Conservation (phyloP, 2,888 invertebrate genomes). For the Drosophila fungiperda region DNA sequence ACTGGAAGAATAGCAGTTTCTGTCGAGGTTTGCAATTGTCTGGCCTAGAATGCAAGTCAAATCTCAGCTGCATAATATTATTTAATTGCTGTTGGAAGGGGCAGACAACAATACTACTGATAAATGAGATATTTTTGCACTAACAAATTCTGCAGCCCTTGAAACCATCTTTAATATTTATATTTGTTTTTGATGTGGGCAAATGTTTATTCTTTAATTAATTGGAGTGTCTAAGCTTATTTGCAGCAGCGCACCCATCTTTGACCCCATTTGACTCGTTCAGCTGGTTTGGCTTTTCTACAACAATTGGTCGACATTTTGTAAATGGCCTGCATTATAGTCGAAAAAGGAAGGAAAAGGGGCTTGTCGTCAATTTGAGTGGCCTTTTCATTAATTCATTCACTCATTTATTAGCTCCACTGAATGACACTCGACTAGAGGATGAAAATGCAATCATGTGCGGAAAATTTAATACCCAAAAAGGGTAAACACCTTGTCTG, state of each 20-base stretch:
- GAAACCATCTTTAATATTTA: neutral
- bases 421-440: slow-evolving; percentile 18
- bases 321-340: slow-evolving; percentile 60
- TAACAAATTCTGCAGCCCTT: neutral
- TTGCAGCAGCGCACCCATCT: neutral
- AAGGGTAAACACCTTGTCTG: neutral
- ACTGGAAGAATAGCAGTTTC: neutral
- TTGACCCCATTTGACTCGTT: neutral
- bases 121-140: neutral
- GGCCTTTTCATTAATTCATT: slow-evolving; percentile 10
- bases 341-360: slow-evolving; percentile 6
- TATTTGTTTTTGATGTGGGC: neutral
- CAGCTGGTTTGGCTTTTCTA: neutral
- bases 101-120: neutral
- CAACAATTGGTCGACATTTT: slow-evolving; percentile 41
- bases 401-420: slow-evolving; percentile 44
- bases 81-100: neutral
- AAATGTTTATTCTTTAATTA: neutral
- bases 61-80: neutral
- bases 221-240: neutral
- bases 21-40: neutral
- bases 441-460: slow-evolving; percentile 41
- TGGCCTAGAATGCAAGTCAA: neutral
- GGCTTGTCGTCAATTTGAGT: slow-evolving; percentile 26
- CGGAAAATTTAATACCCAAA: slow-evolving; percentile 14